Conservation (phyloP, 2,888 invertebrate genomes). For the Petrolisthes manimaculis region DNA sequence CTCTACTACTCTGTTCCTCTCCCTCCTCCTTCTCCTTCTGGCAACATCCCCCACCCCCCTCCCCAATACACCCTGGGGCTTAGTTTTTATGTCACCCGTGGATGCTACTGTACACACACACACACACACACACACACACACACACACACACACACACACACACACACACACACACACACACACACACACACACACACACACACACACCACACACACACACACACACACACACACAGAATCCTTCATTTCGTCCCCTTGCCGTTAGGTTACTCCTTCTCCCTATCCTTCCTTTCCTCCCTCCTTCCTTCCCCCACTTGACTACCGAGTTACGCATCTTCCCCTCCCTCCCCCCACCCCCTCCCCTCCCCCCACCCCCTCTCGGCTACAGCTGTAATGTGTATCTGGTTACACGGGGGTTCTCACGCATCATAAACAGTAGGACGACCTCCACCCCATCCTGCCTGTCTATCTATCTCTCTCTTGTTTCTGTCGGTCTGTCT, state of each 20-base stretch:
- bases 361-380: background rate
- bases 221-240: background rate
- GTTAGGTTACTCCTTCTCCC: background rate
- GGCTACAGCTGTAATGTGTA: background rate
- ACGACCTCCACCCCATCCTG: background rate
- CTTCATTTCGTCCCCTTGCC: no score
- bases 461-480: background rate
- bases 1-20: background rate
- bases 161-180: background rate
- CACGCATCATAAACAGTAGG: background rate
- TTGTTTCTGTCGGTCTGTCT: background rate
- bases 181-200: background rate
- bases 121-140: background rate
- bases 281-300: conserved; percentile 4
- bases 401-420: background rate
- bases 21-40: no score
- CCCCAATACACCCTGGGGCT: no score
- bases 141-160: background rate
- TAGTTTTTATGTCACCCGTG: background rate
- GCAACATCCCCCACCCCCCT: background rate
- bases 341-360: background rate
- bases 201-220: background rate
- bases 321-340: background rate
- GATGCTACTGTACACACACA: background rate
- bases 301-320: background rate